Percentiles rank a stretch among this genome's conserved stretches.
Conservation (phyloP, 2,888 invertebrate species). For the Ryuthela nishihirai region DNA sequence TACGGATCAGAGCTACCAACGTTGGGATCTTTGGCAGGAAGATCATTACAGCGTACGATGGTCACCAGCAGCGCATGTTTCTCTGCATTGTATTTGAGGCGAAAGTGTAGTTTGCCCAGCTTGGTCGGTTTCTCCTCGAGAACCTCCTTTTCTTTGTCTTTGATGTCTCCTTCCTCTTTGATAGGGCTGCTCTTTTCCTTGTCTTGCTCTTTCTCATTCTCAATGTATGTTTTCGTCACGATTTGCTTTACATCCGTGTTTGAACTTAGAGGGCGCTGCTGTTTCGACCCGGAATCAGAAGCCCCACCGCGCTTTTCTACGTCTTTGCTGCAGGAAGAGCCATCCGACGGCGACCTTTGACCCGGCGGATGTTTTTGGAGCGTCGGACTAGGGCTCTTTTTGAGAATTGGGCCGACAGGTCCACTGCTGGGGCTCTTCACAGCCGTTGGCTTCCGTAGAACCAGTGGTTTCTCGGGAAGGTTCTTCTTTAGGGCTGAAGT, state of each 20-base stretch:
- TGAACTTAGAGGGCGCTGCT: neutral
- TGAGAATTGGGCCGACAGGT: constrained; percentile 55
- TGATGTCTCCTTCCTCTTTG: constrained; percentile 48
- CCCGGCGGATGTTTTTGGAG: constrained; percentile 45
- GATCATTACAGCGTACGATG: constrained; percentile 80
- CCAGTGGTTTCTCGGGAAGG: constrained; percentile 36
- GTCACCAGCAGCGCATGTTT: constrained; percentile 88
- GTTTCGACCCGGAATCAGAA: neutral
- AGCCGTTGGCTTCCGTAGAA: constrained; percentile 60
- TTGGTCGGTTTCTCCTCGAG: constrained; percentile 60
- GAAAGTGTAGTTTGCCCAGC: constrained; percentile 84
- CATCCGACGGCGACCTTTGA: constrained; percentile 14
- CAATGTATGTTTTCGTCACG: constrained; percentile 49
- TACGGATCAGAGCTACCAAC: constrained; percentile 90
- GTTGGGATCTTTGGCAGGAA: constrained; percentile 78
- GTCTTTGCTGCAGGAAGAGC: neutral
- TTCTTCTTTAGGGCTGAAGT: constrained; percentile 24
- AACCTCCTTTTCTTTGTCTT: constrained; percentile 49
- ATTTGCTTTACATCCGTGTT: neutral
- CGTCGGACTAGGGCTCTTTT: constrained; percentile 89
- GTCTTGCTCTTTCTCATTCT: constrained; percentile 58
- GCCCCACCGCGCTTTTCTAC: neutral
- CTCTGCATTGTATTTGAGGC: constrained; percentile 78
- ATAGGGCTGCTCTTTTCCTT: constrained; percentile 47
- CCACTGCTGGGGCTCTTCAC: constrained; percentile 81